Percentiles rank a stretch among this genome's conserved stretches.
phyloP scores from a whole-genome alignment of 2,888 invertebrate genomes.

The Ecdyonurus torrentis region DNA sequence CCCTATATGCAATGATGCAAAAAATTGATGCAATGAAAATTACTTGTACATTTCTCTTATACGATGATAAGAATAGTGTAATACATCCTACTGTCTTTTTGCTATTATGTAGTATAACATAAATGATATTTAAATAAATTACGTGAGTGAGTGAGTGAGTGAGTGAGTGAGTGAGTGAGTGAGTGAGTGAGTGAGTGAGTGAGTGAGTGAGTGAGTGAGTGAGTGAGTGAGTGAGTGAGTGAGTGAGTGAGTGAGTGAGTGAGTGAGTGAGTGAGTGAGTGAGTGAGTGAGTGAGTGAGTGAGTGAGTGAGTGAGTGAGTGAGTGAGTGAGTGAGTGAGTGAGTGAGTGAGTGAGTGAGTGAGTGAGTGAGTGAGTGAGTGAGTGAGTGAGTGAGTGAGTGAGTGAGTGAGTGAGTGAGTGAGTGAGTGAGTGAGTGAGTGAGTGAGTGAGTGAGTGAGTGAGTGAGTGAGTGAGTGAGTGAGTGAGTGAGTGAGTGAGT shows the following conservation, averaged over 20 bases:
- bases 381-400: conserved; percentile 7
- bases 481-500: conserved; percentile 11
- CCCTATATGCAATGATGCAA: too few relatives aligned
- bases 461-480: conserved; percentile 7
- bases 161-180: neutral
- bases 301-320: conserved; percentile 10
- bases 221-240: conserved; percentile 10
- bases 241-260: conserved; percentile 10
- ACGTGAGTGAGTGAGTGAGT: conserved; percentile 11
- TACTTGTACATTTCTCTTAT: too few relatives aligned
- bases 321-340: conserved; percentile 9
- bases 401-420: conserved; percentile 10
- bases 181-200: conserved; percentile 10
- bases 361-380: conserved; percentile 10
- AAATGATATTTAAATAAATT: too few relatives aligned
- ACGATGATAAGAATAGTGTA: too few relatives aligned
- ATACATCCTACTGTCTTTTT: too few relatives aligned
- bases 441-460: neutral
- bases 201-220: conserved; percentile 5
- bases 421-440: conserved; percentile 7
- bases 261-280: neutral
- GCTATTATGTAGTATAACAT: too few relatives aligned
- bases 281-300: neutral
- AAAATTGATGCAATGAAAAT: too few relatives aligned
- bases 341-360: conserved; percentile 3